Conservation (phyloP, 2,797 vertebrate genomes). For the Sebastes oblongus region DNA sequence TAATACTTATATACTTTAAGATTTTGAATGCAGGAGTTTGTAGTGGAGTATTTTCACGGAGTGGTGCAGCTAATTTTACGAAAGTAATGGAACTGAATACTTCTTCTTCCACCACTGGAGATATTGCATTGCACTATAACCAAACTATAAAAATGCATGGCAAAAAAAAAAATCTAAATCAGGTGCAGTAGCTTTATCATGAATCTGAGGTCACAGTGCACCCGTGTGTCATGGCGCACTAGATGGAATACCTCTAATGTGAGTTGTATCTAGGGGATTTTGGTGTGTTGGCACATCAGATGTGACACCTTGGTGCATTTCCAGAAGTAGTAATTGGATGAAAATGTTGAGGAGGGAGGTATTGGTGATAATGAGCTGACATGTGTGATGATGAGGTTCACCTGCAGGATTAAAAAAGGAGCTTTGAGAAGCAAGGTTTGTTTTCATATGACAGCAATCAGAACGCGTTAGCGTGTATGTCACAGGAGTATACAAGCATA, state of each 20-base stretch:
- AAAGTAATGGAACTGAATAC: not conserved
- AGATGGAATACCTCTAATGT: not conserved
- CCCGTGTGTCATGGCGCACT: not conserved
- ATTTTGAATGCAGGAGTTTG: not conserved
- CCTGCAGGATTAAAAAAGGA: not conserved
- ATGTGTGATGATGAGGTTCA: not conserved
- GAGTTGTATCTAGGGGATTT: not conserved
- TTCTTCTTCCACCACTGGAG: not conserved
- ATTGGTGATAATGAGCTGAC: constrained; percentile 27
- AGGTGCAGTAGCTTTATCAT: not conserved
- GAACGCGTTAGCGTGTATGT: not conserved
- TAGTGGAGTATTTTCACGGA: not conserved
- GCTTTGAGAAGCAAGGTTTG: not conserved
- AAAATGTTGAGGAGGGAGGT: not conserved
- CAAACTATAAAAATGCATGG: not conserved
- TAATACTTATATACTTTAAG: not conserved
- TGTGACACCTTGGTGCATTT: constrained; percentile 11
- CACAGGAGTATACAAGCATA: not conserved
- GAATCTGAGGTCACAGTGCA: not conserved
- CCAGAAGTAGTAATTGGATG: constrained; percentile 33
- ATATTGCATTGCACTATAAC: not conserved
- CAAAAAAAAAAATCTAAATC: not conserved
- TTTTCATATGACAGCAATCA: not conserved
- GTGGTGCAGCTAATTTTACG: not conserved
- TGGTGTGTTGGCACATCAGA: constrained; percentile 2